Evolutionary conservation across 2,888 invertebrate species (phyloP).

Genomic region (Hesperia comma): DNA sequence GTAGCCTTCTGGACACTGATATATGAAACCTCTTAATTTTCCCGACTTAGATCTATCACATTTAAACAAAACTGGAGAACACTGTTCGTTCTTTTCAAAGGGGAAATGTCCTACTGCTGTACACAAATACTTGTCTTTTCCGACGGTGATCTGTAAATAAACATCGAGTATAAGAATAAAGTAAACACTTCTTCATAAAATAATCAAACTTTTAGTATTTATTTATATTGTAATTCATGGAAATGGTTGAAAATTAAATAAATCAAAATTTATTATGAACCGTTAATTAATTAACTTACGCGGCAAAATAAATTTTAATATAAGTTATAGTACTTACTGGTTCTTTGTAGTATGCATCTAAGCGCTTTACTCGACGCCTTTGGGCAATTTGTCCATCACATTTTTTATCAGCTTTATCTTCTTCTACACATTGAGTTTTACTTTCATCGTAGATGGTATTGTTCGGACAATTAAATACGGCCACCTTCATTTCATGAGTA

Average conservation of each 20-base stretch:
- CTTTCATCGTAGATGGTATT: conserved; percentile 90
- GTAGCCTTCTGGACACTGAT: conserved; percentile 90
- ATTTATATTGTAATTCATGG: too few species aligned
- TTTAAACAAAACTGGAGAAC: conserved; percentile 88
- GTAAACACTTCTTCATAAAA: too few species aligned
- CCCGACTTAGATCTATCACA: conserved; percentile 82
- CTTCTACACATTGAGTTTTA: conserved; percentile 88
- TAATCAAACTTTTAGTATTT: too few species aligned
- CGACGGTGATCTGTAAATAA: conserved; percentile 85
- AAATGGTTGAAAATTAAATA: too few species aligned
- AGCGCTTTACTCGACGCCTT: conserved; percentile 80
- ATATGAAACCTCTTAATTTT: conserved; percentile 87
- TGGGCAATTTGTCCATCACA: conserved; percentile 84
- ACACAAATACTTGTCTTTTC: conserved; percentile 83
- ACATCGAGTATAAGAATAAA: neutral
- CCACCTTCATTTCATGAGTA: conserved; percentile 88
- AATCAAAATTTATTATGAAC: too few species aligned
- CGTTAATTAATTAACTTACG: neutral
- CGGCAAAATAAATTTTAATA: neutral
- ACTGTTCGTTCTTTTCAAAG: conserved; percentile 86
- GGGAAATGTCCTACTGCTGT: conserved; percentile 88
- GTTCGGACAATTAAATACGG: conserved; percentile 90
- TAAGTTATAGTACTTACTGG: conserved; percentile 79
- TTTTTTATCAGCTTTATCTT: conserved; percentile 81
- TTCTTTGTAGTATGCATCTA: conserved; percentile 78